phyloP scores from a whole-genome alignment of 2,113 vertebrate genomes.

The Ellobius talpinus region DNA sequence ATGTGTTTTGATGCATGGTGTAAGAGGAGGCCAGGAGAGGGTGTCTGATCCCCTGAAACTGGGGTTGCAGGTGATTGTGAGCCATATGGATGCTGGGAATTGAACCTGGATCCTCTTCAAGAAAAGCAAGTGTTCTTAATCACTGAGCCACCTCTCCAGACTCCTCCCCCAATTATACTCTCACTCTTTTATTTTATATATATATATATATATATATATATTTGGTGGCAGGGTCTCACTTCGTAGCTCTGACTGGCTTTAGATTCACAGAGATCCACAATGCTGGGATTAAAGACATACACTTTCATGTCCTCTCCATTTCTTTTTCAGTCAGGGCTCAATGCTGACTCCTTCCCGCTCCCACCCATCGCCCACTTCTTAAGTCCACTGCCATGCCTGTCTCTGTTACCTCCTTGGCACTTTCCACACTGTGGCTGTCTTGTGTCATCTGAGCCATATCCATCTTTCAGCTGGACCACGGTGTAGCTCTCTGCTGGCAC shows the following conservation, averaged over 20 bases:
- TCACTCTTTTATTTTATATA: background rate
- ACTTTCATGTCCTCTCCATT: background rate
- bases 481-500: background rate
- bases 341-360: background rate
- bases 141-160: background rate
- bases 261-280: background rate
- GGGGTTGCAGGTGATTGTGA: background rate
- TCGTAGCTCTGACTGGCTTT: background rate
- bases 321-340: background rate
- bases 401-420: background rate
- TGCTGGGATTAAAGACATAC: background rate
- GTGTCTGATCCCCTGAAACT: background rate
- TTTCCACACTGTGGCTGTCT: background rate
- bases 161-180: background rate
- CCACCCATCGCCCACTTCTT: background rate
- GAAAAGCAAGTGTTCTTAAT: background rate
- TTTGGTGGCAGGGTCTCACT: background rate
- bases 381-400: background rate
- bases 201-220: too few relatives aligned
- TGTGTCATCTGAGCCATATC: background rate
- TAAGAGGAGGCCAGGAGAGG: background rate
- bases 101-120: background rate
- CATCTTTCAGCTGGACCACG: background rate
- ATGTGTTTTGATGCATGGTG: background rate
- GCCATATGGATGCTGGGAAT: background rate